Conservation (phyloP, 1,140 invertebrate genomes). For the Cotesia vestalis region DNA sequence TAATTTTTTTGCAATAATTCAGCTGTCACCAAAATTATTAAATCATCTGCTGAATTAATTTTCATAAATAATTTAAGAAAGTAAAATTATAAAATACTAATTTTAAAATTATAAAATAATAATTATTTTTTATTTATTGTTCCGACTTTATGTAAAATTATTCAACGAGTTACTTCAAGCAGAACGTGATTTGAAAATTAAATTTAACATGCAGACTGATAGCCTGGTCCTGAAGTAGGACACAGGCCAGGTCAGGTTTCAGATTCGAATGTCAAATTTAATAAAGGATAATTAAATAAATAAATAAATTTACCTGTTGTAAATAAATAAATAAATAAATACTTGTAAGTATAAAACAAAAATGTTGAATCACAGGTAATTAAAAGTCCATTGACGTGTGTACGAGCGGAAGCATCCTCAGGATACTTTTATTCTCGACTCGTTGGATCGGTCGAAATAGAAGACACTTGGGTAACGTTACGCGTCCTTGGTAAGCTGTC, state of each 20-base stretch:
- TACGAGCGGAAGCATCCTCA: not conserved
- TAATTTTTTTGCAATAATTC: too few species aligned
- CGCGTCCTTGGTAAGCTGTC: conserved; percentile 33
- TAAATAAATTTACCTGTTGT: conserved; percentile 13
- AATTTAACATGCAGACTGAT: not conserved
- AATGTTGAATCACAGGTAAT: not conserved
- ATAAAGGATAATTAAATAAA: not conserved
- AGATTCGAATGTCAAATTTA: not conserved
- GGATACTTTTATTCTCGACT: not conserved
- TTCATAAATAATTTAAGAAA: too few species aligned
- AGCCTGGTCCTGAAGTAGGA: conserved; percentile 14
- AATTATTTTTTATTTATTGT: too few species aligned
- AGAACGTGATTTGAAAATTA: conserved; percentile 13
- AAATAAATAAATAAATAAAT: not conserved
- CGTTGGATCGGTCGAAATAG: not conserved
- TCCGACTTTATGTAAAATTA: too few species aligned
- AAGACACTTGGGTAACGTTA: conserved; percentile 5
- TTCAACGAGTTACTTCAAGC: not conserved
- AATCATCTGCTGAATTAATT: too few species aligned
- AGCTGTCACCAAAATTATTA: too few species aligned
- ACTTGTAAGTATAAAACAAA: not conserved
- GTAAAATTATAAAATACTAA: too few species aligned
- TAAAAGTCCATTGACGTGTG: not conserved
- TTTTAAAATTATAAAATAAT: too few species aligned
- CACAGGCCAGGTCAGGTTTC: conserved; percentile 3